Evolutionary conservation across 2,113 vertebrate genomes (phyloP).

Genomic region (Lagopus muta): DNA sequence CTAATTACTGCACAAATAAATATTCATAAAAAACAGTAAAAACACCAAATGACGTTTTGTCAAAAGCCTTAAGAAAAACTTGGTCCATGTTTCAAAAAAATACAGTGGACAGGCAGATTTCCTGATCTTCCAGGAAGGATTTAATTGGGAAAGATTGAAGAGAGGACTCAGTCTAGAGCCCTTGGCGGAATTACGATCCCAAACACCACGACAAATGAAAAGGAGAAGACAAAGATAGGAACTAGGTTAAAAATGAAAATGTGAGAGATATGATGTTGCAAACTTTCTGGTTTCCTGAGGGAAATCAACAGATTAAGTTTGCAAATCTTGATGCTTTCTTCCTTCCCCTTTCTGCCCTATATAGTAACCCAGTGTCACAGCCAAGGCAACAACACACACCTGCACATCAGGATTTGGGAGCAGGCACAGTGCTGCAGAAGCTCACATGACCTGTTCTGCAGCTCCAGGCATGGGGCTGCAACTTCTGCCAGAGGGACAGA

Average conservation of each 20-base stretch:
- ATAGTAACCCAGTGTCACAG: not conserved
- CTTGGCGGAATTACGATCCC: not conserved
- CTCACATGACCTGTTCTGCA: fast-evolving
- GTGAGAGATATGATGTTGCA: not conserved
- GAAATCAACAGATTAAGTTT: not conserved
- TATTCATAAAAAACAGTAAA: not conserved
- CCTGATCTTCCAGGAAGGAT: not conserved
- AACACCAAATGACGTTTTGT: not conserved
- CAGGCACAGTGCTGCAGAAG: not conserved
- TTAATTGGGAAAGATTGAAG: not conserved
- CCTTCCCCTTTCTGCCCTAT: not conserved
- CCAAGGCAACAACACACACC: not conserved
- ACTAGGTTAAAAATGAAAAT: not conserved
- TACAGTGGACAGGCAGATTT: not conserved
- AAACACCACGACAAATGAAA: not conserved
- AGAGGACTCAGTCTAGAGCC: not conserved
- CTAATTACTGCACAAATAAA: not conserved
- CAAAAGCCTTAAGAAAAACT: not conserved
- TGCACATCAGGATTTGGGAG: not conserved
- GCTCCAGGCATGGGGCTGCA: not conserved
- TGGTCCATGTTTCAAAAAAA: not conserved
- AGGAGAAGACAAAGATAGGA: not conserved
- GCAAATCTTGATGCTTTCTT: not conserved
- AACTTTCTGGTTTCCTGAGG: not conserved
- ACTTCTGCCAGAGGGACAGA: not conserved